These are phyloP conservation scores for Clytia hemisphaerica DNA, from an alignment of 30 jellyfish, hydroid and myxozoan species.

Conservation along the genomic window DNA sequence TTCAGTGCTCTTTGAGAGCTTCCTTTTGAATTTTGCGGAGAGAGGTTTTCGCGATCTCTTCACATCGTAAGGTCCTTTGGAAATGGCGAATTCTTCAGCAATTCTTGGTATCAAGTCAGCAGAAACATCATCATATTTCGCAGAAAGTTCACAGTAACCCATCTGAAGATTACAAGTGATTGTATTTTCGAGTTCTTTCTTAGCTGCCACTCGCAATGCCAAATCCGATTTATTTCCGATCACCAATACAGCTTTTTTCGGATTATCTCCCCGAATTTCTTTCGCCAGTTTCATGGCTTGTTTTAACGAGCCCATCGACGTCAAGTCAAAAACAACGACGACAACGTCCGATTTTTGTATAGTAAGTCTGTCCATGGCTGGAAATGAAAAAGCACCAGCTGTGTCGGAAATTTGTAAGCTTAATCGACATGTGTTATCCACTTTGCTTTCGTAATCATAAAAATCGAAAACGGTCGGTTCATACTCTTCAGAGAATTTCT, in stretches of 20 bases:
- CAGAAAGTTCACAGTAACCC: not conserved
- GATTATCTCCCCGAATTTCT: not conserved
- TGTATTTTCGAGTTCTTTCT: not conserved
- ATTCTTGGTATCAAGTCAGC: constrained; percentile 6
- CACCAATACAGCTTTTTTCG: not conserved
- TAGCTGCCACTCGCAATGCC: not conserved
- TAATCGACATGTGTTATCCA: not conserved
- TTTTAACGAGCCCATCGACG: not conserved
- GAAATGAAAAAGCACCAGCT: constrained; percentile 13
- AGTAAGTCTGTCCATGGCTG: constrained; percentile 19
- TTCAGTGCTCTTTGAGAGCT: too few relatives aligned
- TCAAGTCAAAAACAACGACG: not conserved
- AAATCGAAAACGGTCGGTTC: constrained; percentile 13
- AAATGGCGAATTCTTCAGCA: not conserved
- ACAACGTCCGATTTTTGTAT: constrained; percentile 13
- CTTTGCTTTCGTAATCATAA: not conserved
- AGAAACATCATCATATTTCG: constrained; percentile 3
- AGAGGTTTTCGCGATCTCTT: too few relatives aligned
- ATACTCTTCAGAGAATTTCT: not conserved
- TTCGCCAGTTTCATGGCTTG: not conserved
- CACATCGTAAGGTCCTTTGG: constrained; percentile 6
- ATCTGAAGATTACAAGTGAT: not conserved
- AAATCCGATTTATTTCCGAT: constrained; percentile 19
- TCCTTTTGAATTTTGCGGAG: too few relatives aligned
- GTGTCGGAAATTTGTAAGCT: constrained; percentile 9